Evolutionary conservation across 2,797 vertebrate genomes (phyloP).

Genomic region (Acridotheres tristis): DNA sequence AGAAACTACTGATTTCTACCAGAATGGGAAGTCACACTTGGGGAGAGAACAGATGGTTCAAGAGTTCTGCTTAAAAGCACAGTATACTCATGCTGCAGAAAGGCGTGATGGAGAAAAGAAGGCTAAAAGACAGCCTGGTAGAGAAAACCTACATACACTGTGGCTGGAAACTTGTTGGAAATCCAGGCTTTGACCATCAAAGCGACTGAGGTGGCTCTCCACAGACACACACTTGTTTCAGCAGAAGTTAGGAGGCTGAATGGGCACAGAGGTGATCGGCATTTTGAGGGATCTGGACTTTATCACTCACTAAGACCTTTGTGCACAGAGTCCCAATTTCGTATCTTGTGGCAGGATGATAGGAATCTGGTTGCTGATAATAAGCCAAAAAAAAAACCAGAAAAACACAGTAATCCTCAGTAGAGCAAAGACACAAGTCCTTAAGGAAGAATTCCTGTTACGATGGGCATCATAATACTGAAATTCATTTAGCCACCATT

Average conservation of each 20-base stretch:
- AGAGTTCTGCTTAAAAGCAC: not conserved
- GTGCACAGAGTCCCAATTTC: not conserved
- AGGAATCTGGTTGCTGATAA: not conserved
- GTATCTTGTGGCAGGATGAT: not conserved
- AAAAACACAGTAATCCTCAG: not conserved
- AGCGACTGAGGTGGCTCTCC: rapidly evolving
- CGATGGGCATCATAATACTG: not conserved
- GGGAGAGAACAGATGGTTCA: not conserved
- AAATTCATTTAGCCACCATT: not conserved
- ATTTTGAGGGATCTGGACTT: not conserved
- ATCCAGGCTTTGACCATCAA: not conserved
- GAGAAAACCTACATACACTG: not conserved
- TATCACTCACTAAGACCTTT: not conserved
- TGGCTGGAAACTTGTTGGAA: not conserved
- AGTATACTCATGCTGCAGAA: not conserved
- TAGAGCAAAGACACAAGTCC: not conserved
- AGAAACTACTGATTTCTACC: not conserved
- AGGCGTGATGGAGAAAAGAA: not conserved
- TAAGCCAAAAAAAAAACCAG: not conserved
- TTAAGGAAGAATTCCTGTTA: not conserved
- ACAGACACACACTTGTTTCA: not conserved
- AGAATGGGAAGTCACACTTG: not conserved
- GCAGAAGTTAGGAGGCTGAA: not conserved
- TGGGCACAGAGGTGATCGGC: not conserved
- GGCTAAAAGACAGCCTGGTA: not conserved